Percentiles rank a stretch among this genome's conserved stretches.
phyloP scores from a whole-genome alignment of 2,797 vertebrate genomes.

The Chelidonichthys spinosus region DNA sequence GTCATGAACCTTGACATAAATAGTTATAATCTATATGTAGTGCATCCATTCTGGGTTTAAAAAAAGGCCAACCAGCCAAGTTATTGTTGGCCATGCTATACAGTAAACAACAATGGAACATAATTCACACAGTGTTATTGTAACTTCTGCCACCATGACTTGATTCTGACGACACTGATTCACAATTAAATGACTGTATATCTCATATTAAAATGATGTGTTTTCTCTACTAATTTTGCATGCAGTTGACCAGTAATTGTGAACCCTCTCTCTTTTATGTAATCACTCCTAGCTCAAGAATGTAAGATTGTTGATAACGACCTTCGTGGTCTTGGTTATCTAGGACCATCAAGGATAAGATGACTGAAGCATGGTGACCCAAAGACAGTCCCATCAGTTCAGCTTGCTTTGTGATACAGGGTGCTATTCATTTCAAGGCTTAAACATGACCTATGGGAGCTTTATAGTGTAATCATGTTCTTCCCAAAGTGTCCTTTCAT shows the following conservation, averaged over 20 bases:
- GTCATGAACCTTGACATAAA: background rate
- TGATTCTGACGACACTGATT: background rate
- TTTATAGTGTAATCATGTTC: slow-evolving; percentile 39
- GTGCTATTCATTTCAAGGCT: background rate
- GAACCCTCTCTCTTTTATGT: background rate
- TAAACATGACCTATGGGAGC: slow-evolving; percentile 17
- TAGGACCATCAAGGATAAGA: background rate
- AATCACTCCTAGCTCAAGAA: background rate
- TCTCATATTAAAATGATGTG: background rate
- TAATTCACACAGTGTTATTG: background rate
- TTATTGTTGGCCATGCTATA: background rate
- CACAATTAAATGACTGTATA: background rate
- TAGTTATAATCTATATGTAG: background rate
- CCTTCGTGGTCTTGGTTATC: background rate
- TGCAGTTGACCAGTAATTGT: background rate
- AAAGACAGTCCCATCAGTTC: background rate
- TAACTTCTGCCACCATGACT: background rate
- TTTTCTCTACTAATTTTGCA: background rate
- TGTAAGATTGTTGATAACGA: background rate
- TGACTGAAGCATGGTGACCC: background rate
- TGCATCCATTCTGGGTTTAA: background rate
- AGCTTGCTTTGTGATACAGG: background rate
- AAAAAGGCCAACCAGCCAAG: background rate
- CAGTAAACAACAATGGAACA: background rate
- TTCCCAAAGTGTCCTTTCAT: slow-evolving; percentile 50